phyloP scores from a whole-genome alignment of 2,888 invertebrate genomes.

The Ptycholaimellus sp. region DNA sequence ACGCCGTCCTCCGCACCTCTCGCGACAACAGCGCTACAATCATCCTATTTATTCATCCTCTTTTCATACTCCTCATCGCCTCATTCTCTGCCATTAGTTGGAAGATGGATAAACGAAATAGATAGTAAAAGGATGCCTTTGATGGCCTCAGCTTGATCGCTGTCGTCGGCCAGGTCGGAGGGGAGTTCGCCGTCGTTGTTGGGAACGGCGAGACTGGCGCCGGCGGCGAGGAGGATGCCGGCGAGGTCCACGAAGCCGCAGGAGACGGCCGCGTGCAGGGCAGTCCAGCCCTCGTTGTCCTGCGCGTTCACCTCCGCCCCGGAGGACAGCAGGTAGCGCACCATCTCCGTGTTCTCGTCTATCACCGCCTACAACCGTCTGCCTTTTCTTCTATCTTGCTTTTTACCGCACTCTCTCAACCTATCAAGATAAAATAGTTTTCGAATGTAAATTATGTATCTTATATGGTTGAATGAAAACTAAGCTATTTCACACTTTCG shows the following conservation, averaged over 20 bases:
- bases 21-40: no score
- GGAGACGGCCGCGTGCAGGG: constrained; percentile 88
- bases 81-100: no score
- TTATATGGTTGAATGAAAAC: no score
- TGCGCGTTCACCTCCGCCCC: constrained; percentile 82
- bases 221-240: constrained; percentile 29
- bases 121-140: neutral
- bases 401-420: no score
- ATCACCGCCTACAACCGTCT: constrained; percentile 63
- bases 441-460: no score
- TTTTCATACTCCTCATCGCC: no score
- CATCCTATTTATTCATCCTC: no score
- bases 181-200: constrained; percentile 40
- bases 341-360: constrained; percentile 95
- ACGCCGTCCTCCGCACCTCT: no score
- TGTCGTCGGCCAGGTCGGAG: neutral
- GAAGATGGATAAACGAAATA: neutral
- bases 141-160: neutral
- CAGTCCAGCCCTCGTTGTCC: constrained; percentile 99
- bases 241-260: constrained; percentile 62
- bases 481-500: no score
- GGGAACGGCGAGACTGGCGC: constrained; percentile 72
- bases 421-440: no score
- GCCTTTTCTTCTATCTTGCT: neutral
- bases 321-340: constrained; percentile 78